Conservation (phyloP, 2,113 vertebrate genomes). For the Atractosteus spatula region DNA sequence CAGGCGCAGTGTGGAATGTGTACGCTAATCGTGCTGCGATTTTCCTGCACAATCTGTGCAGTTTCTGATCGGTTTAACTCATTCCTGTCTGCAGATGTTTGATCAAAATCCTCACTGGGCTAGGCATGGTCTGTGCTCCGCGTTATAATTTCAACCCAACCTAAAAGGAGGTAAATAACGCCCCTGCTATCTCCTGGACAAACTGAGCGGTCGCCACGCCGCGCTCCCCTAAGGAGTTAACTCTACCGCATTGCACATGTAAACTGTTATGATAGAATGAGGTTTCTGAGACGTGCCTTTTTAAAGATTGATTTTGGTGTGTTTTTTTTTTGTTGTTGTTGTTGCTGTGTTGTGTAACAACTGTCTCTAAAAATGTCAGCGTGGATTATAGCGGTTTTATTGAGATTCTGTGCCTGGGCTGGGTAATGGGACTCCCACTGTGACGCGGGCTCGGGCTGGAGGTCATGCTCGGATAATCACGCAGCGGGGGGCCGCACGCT, state of each 20-base stretch:
- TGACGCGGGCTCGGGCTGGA: constrained; percentile 14
- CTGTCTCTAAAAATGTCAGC: constrained; percentile 19
- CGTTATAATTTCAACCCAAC: too few relatives aligned
- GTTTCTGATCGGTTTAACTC: too few relatives aligned
- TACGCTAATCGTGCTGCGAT: too few relatives aligned
- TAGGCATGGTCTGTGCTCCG: too few relatives aligned
- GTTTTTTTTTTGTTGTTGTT: neutral
- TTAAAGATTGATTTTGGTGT: constrained; percentile 13
- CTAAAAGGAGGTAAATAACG: too few relatives aligned
- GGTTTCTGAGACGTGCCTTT: constrained; percentile 2
- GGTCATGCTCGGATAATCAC: constrained; percentile 22
- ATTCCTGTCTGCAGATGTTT: too few relatives aligned
- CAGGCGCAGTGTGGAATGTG: too few relatives aligned
- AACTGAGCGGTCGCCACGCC: too few relatives aligned
- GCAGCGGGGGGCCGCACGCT: constrained; percentile 13
- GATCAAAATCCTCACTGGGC: too few relatives aligned
- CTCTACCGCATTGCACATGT: neutral
- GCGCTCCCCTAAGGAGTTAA: too few relatives aligned
- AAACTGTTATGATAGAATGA: constrained; percentile 15
- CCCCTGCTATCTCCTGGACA: too few relatives aligned
- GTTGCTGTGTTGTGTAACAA: constrained; percentile 16
- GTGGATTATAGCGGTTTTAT: constrained; percentile 19
- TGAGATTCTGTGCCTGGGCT: constrained; percentile 19
- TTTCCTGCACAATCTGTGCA: too few relatives aligned
- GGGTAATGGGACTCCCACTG: constrained; percentile 32